Evolutionary conservation across 2,113 vertebrate species (phyloP), one percentile per base, ranked within the genome.

Genomic region (Suricata suricatta): DNA sequence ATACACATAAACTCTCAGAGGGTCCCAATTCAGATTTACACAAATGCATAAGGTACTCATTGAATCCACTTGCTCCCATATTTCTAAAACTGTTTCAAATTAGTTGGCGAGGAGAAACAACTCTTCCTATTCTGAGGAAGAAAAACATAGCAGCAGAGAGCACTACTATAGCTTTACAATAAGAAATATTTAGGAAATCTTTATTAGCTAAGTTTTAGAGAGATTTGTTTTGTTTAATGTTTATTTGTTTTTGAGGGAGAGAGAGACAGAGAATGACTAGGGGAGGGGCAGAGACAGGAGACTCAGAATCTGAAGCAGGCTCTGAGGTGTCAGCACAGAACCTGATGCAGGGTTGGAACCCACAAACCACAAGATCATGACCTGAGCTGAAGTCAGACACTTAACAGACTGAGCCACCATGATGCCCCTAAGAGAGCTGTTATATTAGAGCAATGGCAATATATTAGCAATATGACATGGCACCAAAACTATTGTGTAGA

Each of bases 71-170:
- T 83, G 47, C 17, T 82, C n/a, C 44, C 5, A 35, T 92, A 35
- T n/a, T 57, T 29, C 47, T 90, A 87, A 97, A 95, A 84, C 69
- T 3, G 27, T 72, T 91, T 95, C 31, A 76, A 76, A 86, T 57
- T 44, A 76, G 27, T 94, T 76, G 79, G 21, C 71, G 21, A 29
- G 31, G 9, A 94, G 19, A 94, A 90, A 77, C 5, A 95, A 71
- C 10, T 76, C 4, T 85, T 81, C 10, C 17, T 92, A 2, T 69
- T 52, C 3, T 54, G 5, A 80, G 16, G 41, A 80, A 88, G 38
- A 69, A 87, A 82, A 74, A 1, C 68, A 0, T 44, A 68, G 21
- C 5, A n/a, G 64, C 19, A 79, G 31, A 66, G 3, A 82, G 4
- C 4, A 68, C 5, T 31, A 76, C 54, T 31, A 92, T 14, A 47